A percentile compares a stretch with the other conserved stretches of the same genome.
Evolutionary conservation across 2,113 vertebrate species (phyloP).

Genomic region (Catharus minimus): DNA sequence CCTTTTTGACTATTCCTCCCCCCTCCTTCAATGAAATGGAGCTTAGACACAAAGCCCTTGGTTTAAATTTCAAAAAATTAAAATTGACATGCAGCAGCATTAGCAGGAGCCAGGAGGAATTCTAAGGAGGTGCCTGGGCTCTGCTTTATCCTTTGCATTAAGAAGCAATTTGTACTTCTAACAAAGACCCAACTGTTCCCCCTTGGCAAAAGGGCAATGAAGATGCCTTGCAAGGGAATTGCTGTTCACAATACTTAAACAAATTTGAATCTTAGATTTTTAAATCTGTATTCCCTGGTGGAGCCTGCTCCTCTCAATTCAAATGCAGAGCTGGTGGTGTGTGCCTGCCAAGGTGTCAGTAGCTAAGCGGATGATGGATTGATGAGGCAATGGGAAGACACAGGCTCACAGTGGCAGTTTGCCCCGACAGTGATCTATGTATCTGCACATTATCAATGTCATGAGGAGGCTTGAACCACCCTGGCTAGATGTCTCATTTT

Average conservation of each 20-base stretch:
- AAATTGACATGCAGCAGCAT: conserved; percentile 82
- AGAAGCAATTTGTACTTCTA: conserved; percentile 84
- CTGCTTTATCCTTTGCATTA: conserved; percentile 79
- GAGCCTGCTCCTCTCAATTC: conserved; percentile 67
- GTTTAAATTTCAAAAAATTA: conserved; percentile 86
- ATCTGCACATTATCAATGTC: conserved; percentile 63
- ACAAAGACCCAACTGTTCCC: conserved; percentile 74
- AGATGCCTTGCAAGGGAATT: conserved; percentile 73
- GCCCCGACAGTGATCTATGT: conserved; percentile 67
- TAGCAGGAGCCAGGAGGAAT: conserved; percentile 73
- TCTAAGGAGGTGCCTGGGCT: conserved; percentile 75
- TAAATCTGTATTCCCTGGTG: conserved; percentile 80
- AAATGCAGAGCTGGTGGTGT: conserved; percentile 69
- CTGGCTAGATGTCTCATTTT: conserved; percentile 56
- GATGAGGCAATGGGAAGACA: conserved; percentile 74
- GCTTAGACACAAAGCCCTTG: conserved; percentile 80
- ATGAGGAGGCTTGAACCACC: conserved; percentile 63
- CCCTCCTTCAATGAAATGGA: conserved; percentile 72
- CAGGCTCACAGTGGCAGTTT: conserved; percentile 53
- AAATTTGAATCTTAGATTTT: conserved; percentile 78
- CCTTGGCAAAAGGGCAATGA: conserved; percentile 77
- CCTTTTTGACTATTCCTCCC: conserved; percentile 79
- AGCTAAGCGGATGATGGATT: conserved; percentile 79
- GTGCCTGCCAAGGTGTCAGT: conserved; percentile 77
- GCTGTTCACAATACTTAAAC: conserved; percentile 79